Conservation (phyloP, 1,140 invertebrate genomes). For the Cherax destructor region DNA sequence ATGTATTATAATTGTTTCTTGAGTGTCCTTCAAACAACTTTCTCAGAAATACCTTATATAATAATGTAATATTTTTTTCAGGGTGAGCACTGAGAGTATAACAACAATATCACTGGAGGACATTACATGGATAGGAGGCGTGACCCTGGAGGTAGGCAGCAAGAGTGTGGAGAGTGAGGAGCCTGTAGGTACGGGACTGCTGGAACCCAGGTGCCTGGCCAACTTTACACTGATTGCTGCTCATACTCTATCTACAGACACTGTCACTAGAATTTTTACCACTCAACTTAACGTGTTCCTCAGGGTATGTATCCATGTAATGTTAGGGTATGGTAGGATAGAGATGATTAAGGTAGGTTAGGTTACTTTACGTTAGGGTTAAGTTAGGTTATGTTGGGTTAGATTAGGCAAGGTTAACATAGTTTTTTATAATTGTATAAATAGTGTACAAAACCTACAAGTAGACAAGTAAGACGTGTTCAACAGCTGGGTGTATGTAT, state of each 20-base stretch:
- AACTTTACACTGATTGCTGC: constrained; percentile 92
- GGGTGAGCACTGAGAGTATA: constrained; percentile 29
- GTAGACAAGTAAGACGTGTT: too few relatives aligned
- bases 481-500: too few relatives aligned
- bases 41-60: too few relatives aligned
- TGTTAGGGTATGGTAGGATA: too few relatives aligned
- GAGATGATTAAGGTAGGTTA: too few relatives aligned
- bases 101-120: constrained; percentile 31
- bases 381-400: too few relatives aligned
- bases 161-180: not conserved
- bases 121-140: constrained; percentile 41
- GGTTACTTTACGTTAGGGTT: too few relatives aligned
- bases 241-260: constrained; percentile 90
- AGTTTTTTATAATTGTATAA: too few relatives aligned
- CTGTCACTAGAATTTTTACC: constrained; percentile 88
- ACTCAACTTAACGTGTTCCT: constrained; percentile 83
- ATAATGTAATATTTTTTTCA: not conserved
- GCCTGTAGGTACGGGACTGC: constrained; percentile 80
- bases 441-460: too few relatives aligned
- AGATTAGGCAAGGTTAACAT: too few relatives aligned
- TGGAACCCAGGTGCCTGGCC: constrained; percentile 87
- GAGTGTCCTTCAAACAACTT: too few relatives aligned
- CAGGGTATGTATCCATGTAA: constrained; percentile 12
- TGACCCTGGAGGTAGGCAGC: constrained; percentile 5
- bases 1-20: too few relatives aligned